Evolutionary conservation across 2,888 invertebrate species (phyloP).

Genomic region (Stenodera caucasica): DNA sequence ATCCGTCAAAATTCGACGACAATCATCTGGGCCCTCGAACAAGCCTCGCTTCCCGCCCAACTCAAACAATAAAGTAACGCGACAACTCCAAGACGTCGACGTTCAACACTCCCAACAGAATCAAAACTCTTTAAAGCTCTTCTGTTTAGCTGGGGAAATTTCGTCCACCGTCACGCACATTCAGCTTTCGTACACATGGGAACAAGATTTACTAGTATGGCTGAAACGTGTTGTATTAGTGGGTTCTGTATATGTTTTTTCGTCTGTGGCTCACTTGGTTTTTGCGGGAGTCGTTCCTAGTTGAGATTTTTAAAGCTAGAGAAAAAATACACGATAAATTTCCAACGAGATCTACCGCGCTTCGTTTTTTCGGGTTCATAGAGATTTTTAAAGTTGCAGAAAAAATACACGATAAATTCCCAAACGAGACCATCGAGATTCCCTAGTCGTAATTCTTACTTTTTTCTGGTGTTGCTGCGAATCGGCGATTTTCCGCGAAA

Average conservation of each 20-base stretch:
- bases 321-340: too few species aligned
- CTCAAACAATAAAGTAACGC: background rate
- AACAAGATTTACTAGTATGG: conserved; percentile 17
- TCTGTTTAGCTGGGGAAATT: background rate
- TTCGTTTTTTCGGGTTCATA: background rate
- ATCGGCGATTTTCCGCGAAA: too few species aligned
- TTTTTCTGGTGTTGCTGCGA: too few species aligned
- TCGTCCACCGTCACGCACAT: conserved; percentile 18
- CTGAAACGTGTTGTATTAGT: conserved; percentile 13
- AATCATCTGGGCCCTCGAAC: too few species aligned
- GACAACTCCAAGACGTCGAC: background rate
- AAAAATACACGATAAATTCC: too few species aligned
- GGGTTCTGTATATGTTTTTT: background rate
- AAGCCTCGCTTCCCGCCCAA: background rate
- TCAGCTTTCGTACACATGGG: conserved; percentile 11
- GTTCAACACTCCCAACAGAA: background rate
- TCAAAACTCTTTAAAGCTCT: background rate
- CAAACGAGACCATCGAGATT: conserved; percentile 4
- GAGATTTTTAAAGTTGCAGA: conserved; percentile 8
- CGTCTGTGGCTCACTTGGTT: background rate
- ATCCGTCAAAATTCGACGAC: too few species aligned
- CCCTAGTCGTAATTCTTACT: too few species aligned
- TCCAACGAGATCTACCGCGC: too few species aligned
- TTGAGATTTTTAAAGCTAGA: conserved; percentile 12
- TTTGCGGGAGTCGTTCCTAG: background rate